phyloP scores from a whole-genome alignment of 2,113 vertebrate genomes.

The Syrrhaptes paradoxus region DNA sequence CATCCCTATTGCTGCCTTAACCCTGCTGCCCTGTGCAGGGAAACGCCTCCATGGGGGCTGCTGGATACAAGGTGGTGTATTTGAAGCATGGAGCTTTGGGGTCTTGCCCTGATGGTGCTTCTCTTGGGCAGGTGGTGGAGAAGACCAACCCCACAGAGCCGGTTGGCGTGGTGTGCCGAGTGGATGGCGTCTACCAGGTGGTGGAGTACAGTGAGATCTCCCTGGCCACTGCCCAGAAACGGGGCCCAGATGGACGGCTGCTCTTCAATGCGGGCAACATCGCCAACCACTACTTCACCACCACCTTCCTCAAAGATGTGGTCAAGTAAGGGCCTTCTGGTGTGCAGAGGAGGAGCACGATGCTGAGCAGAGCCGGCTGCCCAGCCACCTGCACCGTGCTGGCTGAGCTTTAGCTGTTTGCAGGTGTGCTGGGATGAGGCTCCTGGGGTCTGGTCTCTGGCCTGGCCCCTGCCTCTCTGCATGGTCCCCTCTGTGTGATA shows the following conservation, averaged over 20 bases:
- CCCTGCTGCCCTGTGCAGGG: background rate
- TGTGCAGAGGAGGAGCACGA: background rate
- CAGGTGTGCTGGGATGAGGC: background rate
- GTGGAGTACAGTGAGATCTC: slow-evolving; percentile 99
- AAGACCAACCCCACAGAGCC: slow-evolving; percentile 96
- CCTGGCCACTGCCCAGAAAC: slow-evolving; percentile 86
- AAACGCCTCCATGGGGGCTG: fast-evolving
- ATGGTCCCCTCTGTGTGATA: background rate
- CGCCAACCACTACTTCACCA: slow-evolving; percentile 94
- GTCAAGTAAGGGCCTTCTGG: slow-evolving; percentile 81
- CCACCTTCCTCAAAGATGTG: slow-evolving; percentile 87
- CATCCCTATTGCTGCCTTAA: background rate
- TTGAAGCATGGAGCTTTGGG: background rate
- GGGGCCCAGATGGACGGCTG: slow-evolving; percentile 86
- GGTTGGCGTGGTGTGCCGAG: slow-evolving; percentile 93
- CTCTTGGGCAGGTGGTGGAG: slow-evolving; percentile 88
- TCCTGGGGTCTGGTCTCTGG: background rate
- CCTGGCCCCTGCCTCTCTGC: background rate
- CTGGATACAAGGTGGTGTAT: background rate
- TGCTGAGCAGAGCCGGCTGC: fast-evolving
- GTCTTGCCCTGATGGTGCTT: background rate
- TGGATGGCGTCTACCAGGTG: slow-evolving; percentile 91
- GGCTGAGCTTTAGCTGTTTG: background rate
- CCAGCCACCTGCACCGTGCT: background rate
- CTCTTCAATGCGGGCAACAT: slow-evolving; percentile 93